These are phyloP conservation scores for Scaptomyza hsui DNA, from an alignment of 1,140 invertebrate genomes.

Conservation along the genomic window DNA sequence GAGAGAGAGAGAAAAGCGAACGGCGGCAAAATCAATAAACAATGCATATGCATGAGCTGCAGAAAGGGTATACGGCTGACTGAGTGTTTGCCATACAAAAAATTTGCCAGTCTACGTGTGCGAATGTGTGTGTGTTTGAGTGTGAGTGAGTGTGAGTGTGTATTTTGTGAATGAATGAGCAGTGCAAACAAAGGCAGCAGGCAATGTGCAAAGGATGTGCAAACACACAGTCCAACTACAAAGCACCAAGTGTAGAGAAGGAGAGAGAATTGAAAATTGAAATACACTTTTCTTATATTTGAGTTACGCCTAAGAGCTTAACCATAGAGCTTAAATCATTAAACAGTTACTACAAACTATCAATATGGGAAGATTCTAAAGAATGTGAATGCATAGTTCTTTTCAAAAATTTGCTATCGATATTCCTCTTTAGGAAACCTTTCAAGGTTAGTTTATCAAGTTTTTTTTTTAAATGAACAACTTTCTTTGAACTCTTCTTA, in stretches of 20 bases:
- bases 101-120: constrained; percentile 14
- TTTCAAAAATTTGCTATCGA: too few relatives aligned
- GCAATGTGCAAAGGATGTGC: constrained; percentile 70
- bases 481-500: too few relatives aligned
- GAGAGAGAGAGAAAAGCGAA: constrained; percentile 7
- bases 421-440: too few relatives aligned
- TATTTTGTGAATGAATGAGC: constrained; percentile 74
- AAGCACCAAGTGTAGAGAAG: constrained; percentile 27
- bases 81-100: constrained; percentile 46
- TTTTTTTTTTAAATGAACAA: too few relatives aligned
- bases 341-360: too few relatives aligned
- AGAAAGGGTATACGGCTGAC: constrained; percentile 37
- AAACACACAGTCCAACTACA: constrained; percentile 62
- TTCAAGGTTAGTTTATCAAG: too few relatives aligned
- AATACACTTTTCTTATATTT: constrained; percentile 20
- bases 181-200: constrained; percentile 75
- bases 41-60: constrained; percentile 74
- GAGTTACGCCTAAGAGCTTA: constrained; percentile 21
- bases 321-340: constrained; percentile 2
- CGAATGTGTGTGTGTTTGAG: constrained; percentile 15
- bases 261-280: constrained; percentile 56
- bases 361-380: too few relatives aligned
- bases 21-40: constrained; percentile 71
- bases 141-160: constrained; percentile 23
- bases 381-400: too few relatives aligned